A percentile compares a stretch with the other conserved stretches of the same genome.
phyloP scores from a whole-genome alignment of 2,888 invertebrate genomes.

The Keiferia lycopersicella region DNA sequence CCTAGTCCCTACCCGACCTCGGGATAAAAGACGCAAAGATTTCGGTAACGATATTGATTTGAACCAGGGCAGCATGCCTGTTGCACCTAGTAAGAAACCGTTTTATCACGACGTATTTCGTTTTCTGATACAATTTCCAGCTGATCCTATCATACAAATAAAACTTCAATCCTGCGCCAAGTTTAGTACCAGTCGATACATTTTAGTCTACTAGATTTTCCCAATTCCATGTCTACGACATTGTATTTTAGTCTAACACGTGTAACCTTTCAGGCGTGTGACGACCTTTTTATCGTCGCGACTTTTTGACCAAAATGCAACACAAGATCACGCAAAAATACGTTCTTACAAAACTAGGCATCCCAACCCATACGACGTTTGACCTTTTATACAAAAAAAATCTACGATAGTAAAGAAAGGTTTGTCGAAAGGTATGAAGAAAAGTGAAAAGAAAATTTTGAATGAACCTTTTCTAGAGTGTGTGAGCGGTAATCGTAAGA shows the following conservation, averaged over 20 bases:
- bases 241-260: not conserved
- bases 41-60: slow-evolving; percentile 3
- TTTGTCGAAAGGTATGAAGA: too few species aligned
- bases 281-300: too few species aligned
- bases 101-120: not conserved
- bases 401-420: too few species aligned
- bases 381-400: too few species aligned
- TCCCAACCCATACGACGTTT: too few species aligned
- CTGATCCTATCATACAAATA: not conserved
- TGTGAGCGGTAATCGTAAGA: too few species aligned
- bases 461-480: too few species aligned
- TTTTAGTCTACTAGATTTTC: not conserved
- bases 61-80: not conserved
- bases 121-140: not conserved
- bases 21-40: not conserved
- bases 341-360: too few species aligned
- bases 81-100: not conserved
- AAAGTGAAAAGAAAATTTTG: too few species aligned
- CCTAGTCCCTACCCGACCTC: not conserved
- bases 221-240: not conserved
- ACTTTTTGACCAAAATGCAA: too few species aligned
- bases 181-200: not conserved
- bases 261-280: not conserved
- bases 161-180: not conserved
- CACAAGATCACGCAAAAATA: too few species aligned